Conservation (phyloP, 1,140 invertebrate species). For the Metopolophium dirhodum region DNA sequence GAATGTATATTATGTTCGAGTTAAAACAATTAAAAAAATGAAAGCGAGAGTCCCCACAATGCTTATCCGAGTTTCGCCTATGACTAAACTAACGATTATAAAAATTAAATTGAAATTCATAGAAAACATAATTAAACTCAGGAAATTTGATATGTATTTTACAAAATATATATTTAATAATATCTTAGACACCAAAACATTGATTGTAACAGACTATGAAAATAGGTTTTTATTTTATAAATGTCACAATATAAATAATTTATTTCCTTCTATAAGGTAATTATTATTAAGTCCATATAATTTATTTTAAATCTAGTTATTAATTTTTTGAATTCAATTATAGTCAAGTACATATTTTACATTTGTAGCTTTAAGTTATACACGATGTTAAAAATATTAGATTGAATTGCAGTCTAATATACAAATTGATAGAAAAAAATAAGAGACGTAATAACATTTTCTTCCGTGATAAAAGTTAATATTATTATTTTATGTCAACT, state of each 20-base stretch:
- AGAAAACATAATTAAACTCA: not conserved
- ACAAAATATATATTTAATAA: not conserved
- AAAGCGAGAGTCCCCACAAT: not conserved
- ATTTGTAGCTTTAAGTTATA: no score
- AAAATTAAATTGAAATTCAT: constrained; percentile 3
- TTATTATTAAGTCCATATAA: not conserved
- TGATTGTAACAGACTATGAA: not conserved
- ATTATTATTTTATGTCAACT: not conserved
- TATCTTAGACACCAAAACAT: not conserved
- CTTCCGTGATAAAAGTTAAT: not conserved
- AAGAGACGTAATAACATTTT: not conserved
- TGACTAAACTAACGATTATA: not conserved
- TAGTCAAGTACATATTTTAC: not conserved
- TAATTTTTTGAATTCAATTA: not conserved
- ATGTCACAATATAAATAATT: not conserved
- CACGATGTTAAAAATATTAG: not conserved
- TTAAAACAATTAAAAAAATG: not conserved
- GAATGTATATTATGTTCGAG: not conserved
- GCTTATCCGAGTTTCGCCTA: not conserved
- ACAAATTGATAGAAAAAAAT: not conserved
- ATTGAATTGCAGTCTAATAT: not conserved
- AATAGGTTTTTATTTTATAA: not conserved
- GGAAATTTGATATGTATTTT: not conserved
- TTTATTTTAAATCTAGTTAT: not conserved
- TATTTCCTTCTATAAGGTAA: not conserved